Percentiles rank a stretch among this genome's conserved stretches.
Conservation (phyloP, 2,113 vertebrate species). For the Delphinapterus leucas region DNA sequence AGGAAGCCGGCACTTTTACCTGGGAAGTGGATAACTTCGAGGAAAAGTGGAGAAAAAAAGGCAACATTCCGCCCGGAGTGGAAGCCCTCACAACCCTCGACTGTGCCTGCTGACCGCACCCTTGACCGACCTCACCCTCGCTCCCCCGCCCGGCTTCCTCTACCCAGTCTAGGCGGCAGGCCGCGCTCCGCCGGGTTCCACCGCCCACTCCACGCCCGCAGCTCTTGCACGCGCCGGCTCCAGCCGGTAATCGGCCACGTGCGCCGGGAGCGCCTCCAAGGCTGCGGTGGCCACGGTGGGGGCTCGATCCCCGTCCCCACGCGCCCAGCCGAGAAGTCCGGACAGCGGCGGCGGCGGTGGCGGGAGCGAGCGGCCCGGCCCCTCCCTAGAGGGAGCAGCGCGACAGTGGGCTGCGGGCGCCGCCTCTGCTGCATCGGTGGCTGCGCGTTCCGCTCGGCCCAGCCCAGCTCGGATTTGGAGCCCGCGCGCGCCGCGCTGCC, state of each 20-base stretch:
- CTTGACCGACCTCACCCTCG: background rate
- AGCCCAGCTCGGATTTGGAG: background rate
- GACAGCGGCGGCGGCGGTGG: background rate
- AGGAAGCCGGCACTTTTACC: background rate
- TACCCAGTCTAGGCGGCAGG: background rate
- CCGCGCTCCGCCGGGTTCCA: background rate
- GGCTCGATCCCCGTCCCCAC: background rate
- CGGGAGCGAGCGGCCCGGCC: background rate
- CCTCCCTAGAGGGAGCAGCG: background rate
- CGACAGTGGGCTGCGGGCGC: background rate
- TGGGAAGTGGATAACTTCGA: constrained; percentile 45
- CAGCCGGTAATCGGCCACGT: background rate
- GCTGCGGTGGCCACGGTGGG: background rate
- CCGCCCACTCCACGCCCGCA: background rate
- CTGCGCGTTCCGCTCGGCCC: background rate
- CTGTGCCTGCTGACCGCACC: background rate
- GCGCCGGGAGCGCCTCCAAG: background rate
- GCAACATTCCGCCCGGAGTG: background rate
- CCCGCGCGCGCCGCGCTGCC: background rate
- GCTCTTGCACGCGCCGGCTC: background rate
- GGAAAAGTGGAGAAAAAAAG: constrained; percentile 19
- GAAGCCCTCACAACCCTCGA: background rate
- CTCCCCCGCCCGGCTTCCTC: background rate
- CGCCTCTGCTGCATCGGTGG: constrained; percentile 45
- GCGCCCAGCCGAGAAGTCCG: background rate